Evolutionary conservation across 64 coral and sea anemone species (phyloP).

Genomic region (Montipora efflorescens): DNA sequence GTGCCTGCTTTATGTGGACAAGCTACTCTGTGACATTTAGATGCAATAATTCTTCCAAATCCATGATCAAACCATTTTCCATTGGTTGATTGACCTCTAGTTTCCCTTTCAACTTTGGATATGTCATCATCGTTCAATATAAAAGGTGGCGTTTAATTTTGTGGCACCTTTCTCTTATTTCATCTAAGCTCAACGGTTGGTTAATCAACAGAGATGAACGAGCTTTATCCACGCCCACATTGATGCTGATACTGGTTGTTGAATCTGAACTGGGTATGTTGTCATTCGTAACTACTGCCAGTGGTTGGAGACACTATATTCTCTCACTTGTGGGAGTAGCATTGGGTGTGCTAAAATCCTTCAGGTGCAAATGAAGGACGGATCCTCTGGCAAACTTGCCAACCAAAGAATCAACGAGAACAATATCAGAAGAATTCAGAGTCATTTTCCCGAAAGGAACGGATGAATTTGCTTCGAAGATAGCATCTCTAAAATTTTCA

Average conservation of each 20-base stretch:
- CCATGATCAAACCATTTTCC: constrained; percentile 75
- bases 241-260: neutral
- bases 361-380: constrained; percentile 77
- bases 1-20: constrained; percentile 61
- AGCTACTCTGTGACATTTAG: constrained; percentile 79
- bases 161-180: constrained; percentile 70
- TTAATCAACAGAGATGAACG: constrained; percentile 4
- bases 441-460: constrained; percentile 81
- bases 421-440: constrained; percentile 18
- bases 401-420: constrained; percentile 60
- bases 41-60: constrained; percentile 71
- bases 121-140: constrained; percentile 42
- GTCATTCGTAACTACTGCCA: neutral
- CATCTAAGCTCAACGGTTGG: constrained; percentile 58
- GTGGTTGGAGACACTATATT: too few species aligned
- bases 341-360: constrained; percentile 53
- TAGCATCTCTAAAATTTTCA: constrained; percentile 59
- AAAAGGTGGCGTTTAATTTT: constrained; percentile 67
- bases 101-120: constrained; percentile 67
- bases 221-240: neutral
- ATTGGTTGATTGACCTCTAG: constrained; percentile 70
- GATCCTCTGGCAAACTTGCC: constrained; percentile 71
- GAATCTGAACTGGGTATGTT: neutral
- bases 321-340: too few species aligned
- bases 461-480: constrained; percentile 40